Percentiles rank a stretch among this genome's conserved stretches.
These are phyloP conservation scores for Megastigmus dorsalis DNA, from an alignment of 2,888 invertebrate species.

Conservation along the genomic window DNA sequence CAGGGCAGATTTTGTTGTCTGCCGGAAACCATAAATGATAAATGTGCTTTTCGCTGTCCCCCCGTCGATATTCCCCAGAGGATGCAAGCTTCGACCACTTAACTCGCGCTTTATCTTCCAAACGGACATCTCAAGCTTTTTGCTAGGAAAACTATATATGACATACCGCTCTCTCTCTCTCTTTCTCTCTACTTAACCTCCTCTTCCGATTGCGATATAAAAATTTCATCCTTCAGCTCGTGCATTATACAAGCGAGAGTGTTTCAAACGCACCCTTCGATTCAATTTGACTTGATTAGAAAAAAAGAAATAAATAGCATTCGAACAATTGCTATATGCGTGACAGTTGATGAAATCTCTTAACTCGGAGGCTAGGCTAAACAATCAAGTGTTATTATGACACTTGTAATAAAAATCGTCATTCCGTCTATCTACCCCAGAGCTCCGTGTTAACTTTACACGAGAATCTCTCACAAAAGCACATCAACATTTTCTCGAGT, in stretches of 20 bases:
- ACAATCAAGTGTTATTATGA: too few species aligned
- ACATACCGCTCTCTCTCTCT: neutral
- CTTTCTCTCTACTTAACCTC: constrained; percentile 15
- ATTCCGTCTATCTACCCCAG: too few species aligned
- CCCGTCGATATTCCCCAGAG: constrained; percentile 42
- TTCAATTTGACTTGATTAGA: too few species aligned
- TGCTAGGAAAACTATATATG: constrained; percentile 29
- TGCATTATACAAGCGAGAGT: constrained; percentile 5
- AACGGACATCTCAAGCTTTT: constrained; percentile 52
- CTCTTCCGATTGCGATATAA: constrained; percentile 27
- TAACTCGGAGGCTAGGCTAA: too few species aligned
- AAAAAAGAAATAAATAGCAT: too few species aligned
- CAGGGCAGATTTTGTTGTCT: constrained; percentile 67
- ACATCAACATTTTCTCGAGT: neutral
- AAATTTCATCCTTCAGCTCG: constrained; percentile 21
- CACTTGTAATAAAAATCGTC: too few species aligned
- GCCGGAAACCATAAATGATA: constrained; percentile 64
- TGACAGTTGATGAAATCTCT: too few species aligned
- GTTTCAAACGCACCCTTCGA: too few species aligned
- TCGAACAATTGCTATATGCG: too few species aligned
- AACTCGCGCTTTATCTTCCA: constrained; percentile 54
- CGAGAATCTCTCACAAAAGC: too few species aligned
- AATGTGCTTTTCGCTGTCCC: constrained; percentile 66
- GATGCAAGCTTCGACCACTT: constrained; percentile 54
- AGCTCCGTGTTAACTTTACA: too few species aligned